Evolutionary conservation across 1,140 invertebrate species (phyloP), one percentile per base, ranked within the genome.

Genomic region (Macrostomum lignano): DNA sequence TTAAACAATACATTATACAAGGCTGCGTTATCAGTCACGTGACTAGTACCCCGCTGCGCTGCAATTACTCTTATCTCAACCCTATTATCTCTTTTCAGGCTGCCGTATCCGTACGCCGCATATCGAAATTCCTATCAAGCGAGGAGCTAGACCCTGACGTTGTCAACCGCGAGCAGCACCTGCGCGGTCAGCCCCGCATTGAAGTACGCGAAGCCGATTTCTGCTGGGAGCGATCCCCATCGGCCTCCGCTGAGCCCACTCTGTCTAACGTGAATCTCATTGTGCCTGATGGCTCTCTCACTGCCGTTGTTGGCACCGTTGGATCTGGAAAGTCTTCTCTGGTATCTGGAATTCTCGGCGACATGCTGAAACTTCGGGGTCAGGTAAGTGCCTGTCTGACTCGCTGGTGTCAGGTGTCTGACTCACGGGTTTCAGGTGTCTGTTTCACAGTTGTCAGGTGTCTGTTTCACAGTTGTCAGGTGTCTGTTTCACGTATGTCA

Each of bases 241-340:
- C 26, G 4, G 14, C 26, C 15, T 5, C 9, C 19, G 7, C 19
- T n/a, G n/a, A n/a, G n/a, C n/a, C n/a, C n/a, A n/a, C n/a, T n/a
- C n/a, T n/a, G n/a, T n/a, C 17, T 21, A 33, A 19, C 15, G 26
- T 33, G 5, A 33, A 33, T 15, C 10, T 33, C 11, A 15, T 25
- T 5, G 19, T 33, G 14, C 4, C 9, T 6, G 19, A 31, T 25
- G 13, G 13, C 14, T 14, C 9, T n/a, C n/a, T 33, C n/a, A 21
- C 22, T 17, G 30, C 30, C 4, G 17, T 31, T 21, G 17, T 31
- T 9, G 79, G 79, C 20, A 67, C 67, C 26, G 77, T 86, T 2
- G 79, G 78, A 35, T 69, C 73, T 20, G 79, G 78, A 17, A 86
- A 88, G 61, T 76, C 71, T 44, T 81, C 77, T 20, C 58, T 86